These are phyloP conservation scores for Ascidia mentula DNA, from an alignment of 23 tunicate species.

Conservation along the genomic window DNA sequence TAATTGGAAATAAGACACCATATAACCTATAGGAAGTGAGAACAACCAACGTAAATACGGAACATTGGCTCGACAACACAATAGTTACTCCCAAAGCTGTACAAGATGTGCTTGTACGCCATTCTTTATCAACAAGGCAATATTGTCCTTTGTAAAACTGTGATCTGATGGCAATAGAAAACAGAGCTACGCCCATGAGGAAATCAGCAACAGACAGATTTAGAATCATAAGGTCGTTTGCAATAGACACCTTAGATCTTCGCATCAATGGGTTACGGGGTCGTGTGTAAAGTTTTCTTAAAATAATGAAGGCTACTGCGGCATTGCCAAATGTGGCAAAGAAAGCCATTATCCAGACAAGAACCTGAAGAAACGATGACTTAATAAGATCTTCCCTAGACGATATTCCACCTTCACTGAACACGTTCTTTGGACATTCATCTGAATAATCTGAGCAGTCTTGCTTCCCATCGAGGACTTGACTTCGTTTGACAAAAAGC, in stretches of 20 bases:
- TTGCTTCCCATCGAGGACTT: slow-evolving; percentile 38
- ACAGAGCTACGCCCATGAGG: slow-evolving; percentile 45
- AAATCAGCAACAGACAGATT: slow-evolving; percentile 55
- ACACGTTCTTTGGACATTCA: slow-evolving; percentile 34
- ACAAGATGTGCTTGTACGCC: slow-evolving; percentile 31
- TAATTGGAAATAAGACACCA: not conserved
- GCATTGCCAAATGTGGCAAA: slow-evolving; percentile 25
- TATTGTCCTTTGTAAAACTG: slow-evolving; percentile 15
- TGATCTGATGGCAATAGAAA: slow-evolving; percentile 21
- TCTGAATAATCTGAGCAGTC: slow-evolving; percentile 45
- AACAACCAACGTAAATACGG: slow-evolving; percentile 35
- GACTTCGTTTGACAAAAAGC: slow-evolving; percentile 23
- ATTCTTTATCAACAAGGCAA: slow-evolving; percentile 23
- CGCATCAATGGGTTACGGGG: not conserved
- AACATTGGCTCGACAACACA: slow-evolving; percentile 39
- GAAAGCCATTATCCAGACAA: slow-evolving; percentile 40
- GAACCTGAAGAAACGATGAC: not conserved
- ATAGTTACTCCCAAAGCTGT: slow-evolving; percentile 14
- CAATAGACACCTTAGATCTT: not conserved
- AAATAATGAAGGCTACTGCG: not conserved
- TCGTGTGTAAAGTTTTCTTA: not conserved
- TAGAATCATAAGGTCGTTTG: slow-evolving; percentile 7
- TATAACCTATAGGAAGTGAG: slow-evolving; percentile 27
- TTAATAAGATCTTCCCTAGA: slow-evolving; percentile 34
- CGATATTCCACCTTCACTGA: slow-evolving; percentile 29